Evolutionary conservation across 2,888 invertebrate species (phyloP).

Genomic region (Margaritifera margaritifera): DNA sequence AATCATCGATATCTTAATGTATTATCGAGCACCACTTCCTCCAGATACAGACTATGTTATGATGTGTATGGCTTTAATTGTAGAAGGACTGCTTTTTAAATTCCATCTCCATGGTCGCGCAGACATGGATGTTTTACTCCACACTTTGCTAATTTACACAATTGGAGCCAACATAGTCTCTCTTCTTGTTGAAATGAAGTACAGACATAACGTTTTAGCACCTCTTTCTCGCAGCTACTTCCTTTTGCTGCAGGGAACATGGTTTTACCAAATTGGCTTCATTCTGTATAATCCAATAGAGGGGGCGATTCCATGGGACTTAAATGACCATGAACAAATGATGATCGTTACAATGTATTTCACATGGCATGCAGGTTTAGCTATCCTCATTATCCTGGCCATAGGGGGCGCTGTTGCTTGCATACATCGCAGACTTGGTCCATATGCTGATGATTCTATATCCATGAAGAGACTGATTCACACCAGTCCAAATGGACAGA

Average conservation of each 20-base stretch:
- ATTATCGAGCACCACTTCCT: conserved; percentile 68
- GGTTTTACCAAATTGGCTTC: conserved; percentile 76
- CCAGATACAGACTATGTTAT: conserved; percentile 73
- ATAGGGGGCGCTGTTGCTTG: conserved; percentile 57
- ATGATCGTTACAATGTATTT: conserved; percentile 74
- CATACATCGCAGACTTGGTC: conserved; percentile 37
- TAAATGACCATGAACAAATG: conserved; percentile 71
- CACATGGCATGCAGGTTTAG: conserved; percentile 66
- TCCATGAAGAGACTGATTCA: conserved; percentile 57
- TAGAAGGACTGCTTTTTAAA: conserved; percentile 74
- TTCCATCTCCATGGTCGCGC: conserved; percentile 75
- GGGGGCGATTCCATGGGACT: conserved; percentile 67
- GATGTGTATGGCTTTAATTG: conserved; percentile 70
- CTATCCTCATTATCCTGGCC: conserved; percentile 55
- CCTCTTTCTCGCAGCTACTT: conserved; percentile 72
- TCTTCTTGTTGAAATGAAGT: conserved; percentile 70
- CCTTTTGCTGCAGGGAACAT: conserved; percentile 75
- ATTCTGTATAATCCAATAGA: conserved; percentile 74
- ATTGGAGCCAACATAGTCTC: conserved; percentile 67
- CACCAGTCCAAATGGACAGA: conserved; percentile 54
- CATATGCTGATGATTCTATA: conserved; percentile 41
- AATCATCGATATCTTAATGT: conserved; percentile 70
- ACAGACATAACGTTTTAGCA: conserved; percentile 66
- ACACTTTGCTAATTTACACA: conserved; percentile 73
- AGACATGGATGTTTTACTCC: conserved; percentile 70